These are phyloP conservation scores for Marronus borbonicus DNA, from an alignment of 2,888 invertebrate genomes.

Conservation along the genomic window DNA sequence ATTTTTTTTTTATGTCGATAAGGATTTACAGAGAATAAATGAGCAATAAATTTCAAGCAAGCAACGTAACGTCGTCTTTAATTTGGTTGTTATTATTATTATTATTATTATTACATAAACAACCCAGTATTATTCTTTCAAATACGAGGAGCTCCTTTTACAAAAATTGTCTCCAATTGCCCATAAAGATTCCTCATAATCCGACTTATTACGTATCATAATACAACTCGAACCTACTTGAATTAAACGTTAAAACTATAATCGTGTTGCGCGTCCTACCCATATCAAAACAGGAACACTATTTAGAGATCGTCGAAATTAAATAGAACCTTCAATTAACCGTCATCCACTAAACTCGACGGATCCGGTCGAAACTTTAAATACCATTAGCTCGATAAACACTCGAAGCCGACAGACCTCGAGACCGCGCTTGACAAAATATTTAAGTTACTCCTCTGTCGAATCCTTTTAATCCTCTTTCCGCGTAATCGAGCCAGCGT, in stretches of 20 bases:
- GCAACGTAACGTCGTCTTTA: too few species aligned
- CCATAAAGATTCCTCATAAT: too few species aligned
- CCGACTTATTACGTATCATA: too few species aligned
- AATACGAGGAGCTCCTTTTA: too few species aligned
- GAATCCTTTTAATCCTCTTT: constrained; percentile 35
- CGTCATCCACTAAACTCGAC: constrained; percentile 31
- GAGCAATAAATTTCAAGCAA: too few species aligned
- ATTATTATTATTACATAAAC: too few species aligned
- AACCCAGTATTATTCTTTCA: too few species aligned
- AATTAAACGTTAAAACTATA: constrained; percentile 14
- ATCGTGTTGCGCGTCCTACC: not conserved
- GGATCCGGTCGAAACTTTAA: constrained; percentile 40
- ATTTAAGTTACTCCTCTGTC: constrained; percentile 37
- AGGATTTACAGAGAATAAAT: too few species aligned
- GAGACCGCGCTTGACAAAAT: constrained; percentile 39
- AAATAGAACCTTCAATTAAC: constrained; percentile 26
- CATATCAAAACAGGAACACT: constrained; percentile 17
- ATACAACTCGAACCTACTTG: not conserved
- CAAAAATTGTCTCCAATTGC: too few species aligned
- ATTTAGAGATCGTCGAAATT: constrained; percentile 19
- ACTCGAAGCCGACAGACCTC: constrained; percentile 33
- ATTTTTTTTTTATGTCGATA: too few species aligned
- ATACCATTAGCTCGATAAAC: constrained; percentile 44
- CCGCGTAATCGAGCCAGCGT: not conserved
- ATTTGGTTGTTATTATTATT: too few species aligned